These are phyloP conservation scores for Malthinus flaveolus DNA, from an alignment of 2,888 invertebrate species.

Conservation along the genomic window DNA sequence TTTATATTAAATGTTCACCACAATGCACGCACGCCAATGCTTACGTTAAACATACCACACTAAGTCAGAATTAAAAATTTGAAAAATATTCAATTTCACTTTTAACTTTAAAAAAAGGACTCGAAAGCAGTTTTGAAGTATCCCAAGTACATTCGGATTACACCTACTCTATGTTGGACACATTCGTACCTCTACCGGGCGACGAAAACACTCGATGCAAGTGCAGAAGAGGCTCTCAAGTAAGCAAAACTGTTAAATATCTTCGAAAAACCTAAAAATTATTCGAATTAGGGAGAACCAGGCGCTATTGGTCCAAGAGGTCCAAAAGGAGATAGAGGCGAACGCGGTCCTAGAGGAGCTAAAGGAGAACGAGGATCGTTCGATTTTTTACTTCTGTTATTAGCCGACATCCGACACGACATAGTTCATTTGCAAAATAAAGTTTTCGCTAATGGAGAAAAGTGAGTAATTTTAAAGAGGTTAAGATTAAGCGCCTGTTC, in stretches of 20 bases:
- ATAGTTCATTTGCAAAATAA: conserved; percentile 63
- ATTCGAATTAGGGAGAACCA: conserved; percentile 60
- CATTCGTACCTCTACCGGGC: conserved; percentile 63
- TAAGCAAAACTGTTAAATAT: conserved; percentile 45
- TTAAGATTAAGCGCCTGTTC: too few species aligned
- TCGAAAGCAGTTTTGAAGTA: conserved; percentile 24
- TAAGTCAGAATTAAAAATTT: not conserved
- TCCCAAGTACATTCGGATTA: conserved; percentile 53
- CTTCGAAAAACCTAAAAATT: not conserved
- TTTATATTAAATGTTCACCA: too few species aligned
- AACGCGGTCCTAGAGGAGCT: conserved; percentile 61
- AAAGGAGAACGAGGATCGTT: conserved; percentile 65
- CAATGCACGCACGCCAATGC: too few species aligned
- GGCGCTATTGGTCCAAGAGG: conserved; percentile 66
- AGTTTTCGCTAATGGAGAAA: conserved; percentile 62
- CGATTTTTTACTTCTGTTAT: conserved; percentile 65
- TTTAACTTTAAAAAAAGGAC: conserved; percentile 16
- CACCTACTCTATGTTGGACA: conserved; percentile 61
- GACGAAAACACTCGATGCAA: conserved; percentile 59
- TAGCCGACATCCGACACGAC: conserved; percentile 67
- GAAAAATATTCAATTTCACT: not conserved
- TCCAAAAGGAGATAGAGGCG: conserved; percentile 63
- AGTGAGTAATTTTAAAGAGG: conserved; percentile 52
- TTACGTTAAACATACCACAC: not conserved
- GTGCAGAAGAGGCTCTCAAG: conserved; percentile 69